phyloP scores from a whole-genome alignment of 2,113 vertebrate species.

The Choloepus hoffmanni region DNA sequence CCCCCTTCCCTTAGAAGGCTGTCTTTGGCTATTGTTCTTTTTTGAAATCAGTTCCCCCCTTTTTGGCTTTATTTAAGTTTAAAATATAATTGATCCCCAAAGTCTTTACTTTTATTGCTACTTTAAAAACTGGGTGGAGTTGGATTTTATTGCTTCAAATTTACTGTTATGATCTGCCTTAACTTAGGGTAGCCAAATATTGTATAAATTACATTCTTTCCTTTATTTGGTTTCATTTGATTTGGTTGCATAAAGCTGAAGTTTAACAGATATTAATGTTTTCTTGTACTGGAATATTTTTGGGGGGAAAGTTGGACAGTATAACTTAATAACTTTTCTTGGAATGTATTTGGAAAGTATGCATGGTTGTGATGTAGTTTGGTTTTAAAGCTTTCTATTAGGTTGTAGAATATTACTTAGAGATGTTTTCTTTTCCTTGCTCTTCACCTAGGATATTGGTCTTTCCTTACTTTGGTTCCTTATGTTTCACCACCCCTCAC shows the following conservation, averaged over 20 bases:
- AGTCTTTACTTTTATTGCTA: constrained; percentile 50
- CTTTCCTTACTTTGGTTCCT: background rate
- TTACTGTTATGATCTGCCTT: constrained; percentile 79
- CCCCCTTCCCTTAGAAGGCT: background rate
- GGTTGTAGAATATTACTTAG: background rate
- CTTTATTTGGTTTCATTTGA: constrained; percentile 85
- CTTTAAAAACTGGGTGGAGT: constrained; percentile 76
- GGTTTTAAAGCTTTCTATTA: background rate
- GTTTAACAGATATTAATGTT: constrained; percentile 66
- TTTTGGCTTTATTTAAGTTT: constrained; percentile 8
- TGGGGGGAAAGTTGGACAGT: background rate
- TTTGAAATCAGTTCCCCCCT: background rate
- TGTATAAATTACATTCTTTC: constrained; percentile 83
- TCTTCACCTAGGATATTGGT: background rate
- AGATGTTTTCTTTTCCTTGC: background rate
- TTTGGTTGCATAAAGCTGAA: constrained; percentile 80
- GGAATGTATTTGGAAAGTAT: background rate
- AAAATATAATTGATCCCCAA: constrained; percentile 54
- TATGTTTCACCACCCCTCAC: background rate
- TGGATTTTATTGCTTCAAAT: constrained; percentile 75
- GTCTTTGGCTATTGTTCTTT: background rate
- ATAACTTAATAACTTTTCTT: background rate
- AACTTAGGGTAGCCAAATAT: constrained; percentile 75
- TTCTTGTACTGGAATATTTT: constrained; percentile 35
- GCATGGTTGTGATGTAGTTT: background rate